Evolutionary conservation across 2,888 invertebrate genomes (phyloP).

Genomic region (Geotrupes spiniger): DNA sequence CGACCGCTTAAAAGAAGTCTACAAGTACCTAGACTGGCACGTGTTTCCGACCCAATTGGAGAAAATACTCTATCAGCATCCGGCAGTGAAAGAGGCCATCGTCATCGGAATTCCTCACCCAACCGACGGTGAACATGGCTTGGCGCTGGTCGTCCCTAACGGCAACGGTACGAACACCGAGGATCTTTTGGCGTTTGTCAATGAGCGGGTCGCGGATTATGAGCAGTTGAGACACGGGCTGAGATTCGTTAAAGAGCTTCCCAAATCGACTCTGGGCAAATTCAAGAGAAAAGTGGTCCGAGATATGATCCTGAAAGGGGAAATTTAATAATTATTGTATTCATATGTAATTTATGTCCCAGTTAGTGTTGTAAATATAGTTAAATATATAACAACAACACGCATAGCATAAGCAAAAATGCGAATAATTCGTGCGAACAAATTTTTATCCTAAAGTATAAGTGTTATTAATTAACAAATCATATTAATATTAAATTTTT

Average conservation of each 20-base stretch:
- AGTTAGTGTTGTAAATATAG: too few relatives aligned
- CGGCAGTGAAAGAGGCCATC: conserved; percentile 33
- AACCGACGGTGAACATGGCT: conserved; percentile 23
- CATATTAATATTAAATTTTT: too few relatives aligned
- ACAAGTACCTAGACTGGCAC: conserved; percentile 37
- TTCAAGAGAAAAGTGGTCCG: conserved; percentile 20
- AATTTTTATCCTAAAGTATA: too few relatives aligned
- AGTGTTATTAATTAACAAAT: too few relatives aligned
- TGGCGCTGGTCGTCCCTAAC: conserved; percentile 22
- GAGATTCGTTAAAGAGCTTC: conserved; percentile 23
- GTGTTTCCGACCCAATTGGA: conserved; percentile 40
- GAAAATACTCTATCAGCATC: conserved; percentile 32
- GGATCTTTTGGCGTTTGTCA: conserved; percentile 23
- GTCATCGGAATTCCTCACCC: conserved; percentile 36
- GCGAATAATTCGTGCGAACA: too few relatives aligned
- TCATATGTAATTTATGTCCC: too few relatives aligned
- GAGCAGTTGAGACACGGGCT: conserved; percentile 28
- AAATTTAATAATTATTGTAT: too few relatives aligned
- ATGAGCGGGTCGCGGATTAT: conserved; percentile 24
- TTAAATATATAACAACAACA: too few relatives aligned
- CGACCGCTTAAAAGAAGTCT: conserved; percentile 37
- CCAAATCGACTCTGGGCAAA: conserved; percentile 28
- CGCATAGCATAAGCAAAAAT: too few relatives aligned
- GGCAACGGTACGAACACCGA: conserved; percentile 11
- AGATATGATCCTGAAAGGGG: conserved; percentile 13